A percentile compares a stretch with the other conserved stretches of the same genome.
Evolutionary conservation across 2,113 vertebrate species (phyloP).

Genomic region (Hydrochoerus hydrochaeris): DNA sequence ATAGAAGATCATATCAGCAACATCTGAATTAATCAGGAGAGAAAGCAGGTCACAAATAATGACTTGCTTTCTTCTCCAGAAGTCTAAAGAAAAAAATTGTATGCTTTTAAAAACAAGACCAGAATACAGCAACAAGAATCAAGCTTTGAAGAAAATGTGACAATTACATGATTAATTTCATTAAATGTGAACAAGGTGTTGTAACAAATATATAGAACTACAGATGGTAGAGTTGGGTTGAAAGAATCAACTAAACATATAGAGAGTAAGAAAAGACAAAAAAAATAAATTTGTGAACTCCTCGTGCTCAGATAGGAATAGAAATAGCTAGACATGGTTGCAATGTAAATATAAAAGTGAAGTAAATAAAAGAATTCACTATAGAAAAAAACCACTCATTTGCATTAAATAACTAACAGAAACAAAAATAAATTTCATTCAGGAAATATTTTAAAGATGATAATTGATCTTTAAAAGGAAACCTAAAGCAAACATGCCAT

Average conservation of each 20-base stretch:
- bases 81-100: constrained; percentile 29
- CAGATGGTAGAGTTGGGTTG: background rate
- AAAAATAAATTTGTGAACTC: background rate
- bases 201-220: background rate
- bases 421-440: constrained; percentile 23
- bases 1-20: background rate
- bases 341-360: constrained; percentile 33
- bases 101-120: constrained; percentile 27
- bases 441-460: background rate
- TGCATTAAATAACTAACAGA: background rate
- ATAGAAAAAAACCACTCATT: background rate
- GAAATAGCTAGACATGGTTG: too few relatives aligned
- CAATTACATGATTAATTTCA: background rate
- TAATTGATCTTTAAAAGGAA: background rate
- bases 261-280: background rate
- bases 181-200: constrained; percentile 25
- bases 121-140: constrained; percentile 5
- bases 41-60: constrained; percentile 43
- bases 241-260: background rate
- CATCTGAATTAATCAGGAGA: background rate
- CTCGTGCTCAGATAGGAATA: background rate
- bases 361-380: background rate
- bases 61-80: background rate
- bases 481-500: background rate
- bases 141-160: constrained; percentile 35